phyloP scores from a whole-genome alignment of 2,113 vertebrate genomes.

The Muscicapa adusta region DNA sequence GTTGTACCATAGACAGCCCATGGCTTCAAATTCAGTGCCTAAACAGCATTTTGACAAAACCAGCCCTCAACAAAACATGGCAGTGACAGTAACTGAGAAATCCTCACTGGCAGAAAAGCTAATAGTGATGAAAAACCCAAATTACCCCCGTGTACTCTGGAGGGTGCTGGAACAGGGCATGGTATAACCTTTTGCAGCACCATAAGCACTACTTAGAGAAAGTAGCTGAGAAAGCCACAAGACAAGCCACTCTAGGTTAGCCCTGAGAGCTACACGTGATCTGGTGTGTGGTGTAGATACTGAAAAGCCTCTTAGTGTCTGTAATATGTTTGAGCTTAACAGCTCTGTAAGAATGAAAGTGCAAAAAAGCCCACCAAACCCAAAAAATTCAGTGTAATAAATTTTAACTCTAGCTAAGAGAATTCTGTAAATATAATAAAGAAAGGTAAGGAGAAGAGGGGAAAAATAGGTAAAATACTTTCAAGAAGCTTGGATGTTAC shows the following conservation, averaged over 20 bases:
- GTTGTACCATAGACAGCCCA: not conserved
- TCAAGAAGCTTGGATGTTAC: not conserved
- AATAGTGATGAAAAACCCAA: not conserved
- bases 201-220: not conserved
- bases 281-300: fast-evolving
- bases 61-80: not conserved
- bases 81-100: not conserved
- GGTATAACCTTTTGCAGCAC: not conserved
- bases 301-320: not conserved
- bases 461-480: not conserved
- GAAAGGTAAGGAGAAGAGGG: not conserved
- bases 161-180: not conserved
- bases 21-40: not conserved
- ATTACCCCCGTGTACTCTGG: not conserved
- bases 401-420: not conserved
- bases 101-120: not conserved
- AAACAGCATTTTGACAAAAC: not conserved
- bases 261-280: not conserved
- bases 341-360: not conserved
- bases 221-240: not conserved
- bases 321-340: not conserved
- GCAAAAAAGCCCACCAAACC: not conserved
- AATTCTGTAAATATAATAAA: not conserved
- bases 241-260: not conserved
- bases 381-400: not conserved